phyloP scores from a whole-genome alignment of 2,888 invertebrate genomes.

The Chromoteleia sp. region DNA sequence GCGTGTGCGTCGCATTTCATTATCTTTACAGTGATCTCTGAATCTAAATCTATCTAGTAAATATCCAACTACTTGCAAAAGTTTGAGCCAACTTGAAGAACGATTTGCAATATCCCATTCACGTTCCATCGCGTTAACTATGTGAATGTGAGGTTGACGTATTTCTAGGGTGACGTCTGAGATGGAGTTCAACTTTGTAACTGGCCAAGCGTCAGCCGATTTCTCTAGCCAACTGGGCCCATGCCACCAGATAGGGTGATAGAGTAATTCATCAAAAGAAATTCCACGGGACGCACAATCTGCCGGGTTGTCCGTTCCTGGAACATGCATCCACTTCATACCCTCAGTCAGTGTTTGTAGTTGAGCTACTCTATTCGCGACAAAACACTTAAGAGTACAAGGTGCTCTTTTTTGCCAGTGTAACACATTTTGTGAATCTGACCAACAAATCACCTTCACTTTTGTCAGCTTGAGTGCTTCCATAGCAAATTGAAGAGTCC shows the following conservation, averaged over 20 bases:
- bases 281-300: constrained; percentile 72
- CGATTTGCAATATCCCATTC: background rate
- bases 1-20: too few relatives aligned
- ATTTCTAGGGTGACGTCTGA: constrained; percentile 1
- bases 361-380: constrained; percentile 60
- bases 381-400: constrained; percentile 55
- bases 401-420: constrained; percentile 33
- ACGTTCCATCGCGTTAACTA: background rate
- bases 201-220: too few relatives aligned
- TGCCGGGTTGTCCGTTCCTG: too few relatives aligned
- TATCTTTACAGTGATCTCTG: too few relatives aligned
- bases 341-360: too few relatives aligned
- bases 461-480: too few relatives aligned
- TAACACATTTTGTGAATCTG: constrained; percentile 19
- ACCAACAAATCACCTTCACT: constrained; percentile 2
- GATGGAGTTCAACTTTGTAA: background rate
- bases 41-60: background rate
- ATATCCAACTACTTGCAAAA: background rate
- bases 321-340: too few relatives aligned
- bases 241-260: too few relatives aligned
- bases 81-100: constrained; percentile 7
- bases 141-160: background rate
- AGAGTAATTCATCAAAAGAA: constrained; percentile 47
- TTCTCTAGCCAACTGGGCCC: constrained; percentile 62
- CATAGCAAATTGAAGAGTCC: too few relatives aligned